Base-by-base conservation (phyloP, 35 echinoderm and acorn worm genomes). In the Strongylocentrotus purpuratus region DNA sequence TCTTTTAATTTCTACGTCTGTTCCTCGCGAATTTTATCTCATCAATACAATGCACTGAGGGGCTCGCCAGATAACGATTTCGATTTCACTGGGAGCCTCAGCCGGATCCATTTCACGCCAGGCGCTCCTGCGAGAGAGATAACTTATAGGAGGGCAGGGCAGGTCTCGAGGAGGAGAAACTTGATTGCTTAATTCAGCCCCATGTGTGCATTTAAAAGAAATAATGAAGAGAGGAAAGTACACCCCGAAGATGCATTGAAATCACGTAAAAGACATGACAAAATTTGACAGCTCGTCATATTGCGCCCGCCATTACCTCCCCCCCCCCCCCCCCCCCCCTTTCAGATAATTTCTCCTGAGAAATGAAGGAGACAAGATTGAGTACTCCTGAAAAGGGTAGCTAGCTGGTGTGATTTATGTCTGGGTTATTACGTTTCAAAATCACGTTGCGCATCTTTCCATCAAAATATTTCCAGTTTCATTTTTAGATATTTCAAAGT, bases 31-130 rank as follows among this genome's bases (percentile, higher is more conserved):
- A 78, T 28, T 78, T 78, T 18, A 78, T 78, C 65, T 78, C 65
- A 78, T 78, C 65, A 78, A 28, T 78, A 28, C 65, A 28, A 15
- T 7, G 65, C 22, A 22, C 7, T 78, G 65, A 78, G 65, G 20
- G 65, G 65, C 65, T 22, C 65, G 65, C 65, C 3, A 28, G 65
- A 78, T 78, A 78, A 78, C 65, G 65, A 78, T 78, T 78, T 78
- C 65, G 65, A 78, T 78, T 78, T 78, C 65, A 28, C 65, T 78
- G 65, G 65, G 65, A 78, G 65, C 65, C 65, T n/a, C 65, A 78
- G 7, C 65, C 6, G 65, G 65, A 78, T 78, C 65, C 65, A 78
- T 78, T 78, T 78, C 65, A 78, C 65, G 25, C 65, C 25, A 78
- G 65, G 22, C 17, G 65, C 20, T 78, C 65, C 65, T 78, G 65